These are phyloP conservation scores for Trichonephila clavata DNA, from an alignment of 1,140 invertebrate species.

Conservation along the genomic window DNA sequence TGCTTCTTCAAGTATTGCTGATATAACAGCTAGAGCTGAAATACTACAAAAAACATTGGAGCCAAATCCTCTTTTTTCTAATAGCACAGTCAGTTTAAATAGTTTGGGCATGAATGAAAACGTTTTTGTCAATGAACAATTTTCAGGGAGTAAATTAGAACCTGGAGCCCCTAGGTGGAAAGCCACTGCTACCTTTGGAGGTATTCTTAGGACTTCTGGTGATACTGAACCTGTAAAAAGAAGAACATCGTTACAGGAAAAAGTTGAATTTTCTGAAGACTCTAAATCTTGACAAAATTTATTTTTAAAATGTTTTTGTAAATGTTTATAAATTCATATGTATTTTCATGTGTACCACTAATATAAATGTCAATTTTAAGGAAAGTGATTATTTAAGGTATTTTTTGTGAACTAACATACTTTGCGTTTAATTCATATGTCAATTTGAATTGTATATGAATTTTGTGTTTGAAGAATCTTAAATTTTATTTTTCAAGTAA, in stretches of 20 bases:
- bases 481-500: neutral
- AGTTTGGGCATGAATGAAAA: conserved; percentile 79
- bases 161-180: conserved; percentile 46
- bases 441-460: neutral
- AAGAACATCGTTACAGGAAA: conserved; percentile 71
- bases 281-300: conserved; percentile 68
- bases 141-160: conserved; percentile 14
- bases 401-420: neutral
- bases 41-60: conserved; percentile 79
- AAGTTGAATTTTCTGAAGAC: conserved; percentile 67
- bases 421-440: neutral
- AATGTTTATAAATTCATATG: conserved; percentile 40
- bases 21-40: conserved; percentile 78
- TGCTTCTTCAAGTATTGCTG: conserved; percentile 78
- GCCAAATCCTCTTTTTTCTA: conserved; percentile 90
- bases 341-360: conserved; percentile 17
- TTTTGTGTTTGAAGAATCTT: neutral
- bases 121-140: conserved; percentile 64
- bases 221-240: conserved; percentile 65
- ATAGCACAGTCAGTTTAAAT: conserved; percentile 89
- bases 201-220: conserved; percentile 56
- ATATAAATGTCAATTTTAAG: conserved; percentile 25
- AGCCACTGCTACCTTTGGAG: conserved; percentile 60
- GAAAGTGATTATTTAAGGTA: conserved; percentile 32
- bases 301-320: conserved; percentile 32